Evolutionary conservation across 2,888 invertebrate species (phyloP), one percentile per base, ranked within the genome.

Genomic region (Cephonodes hylas): DNA sequence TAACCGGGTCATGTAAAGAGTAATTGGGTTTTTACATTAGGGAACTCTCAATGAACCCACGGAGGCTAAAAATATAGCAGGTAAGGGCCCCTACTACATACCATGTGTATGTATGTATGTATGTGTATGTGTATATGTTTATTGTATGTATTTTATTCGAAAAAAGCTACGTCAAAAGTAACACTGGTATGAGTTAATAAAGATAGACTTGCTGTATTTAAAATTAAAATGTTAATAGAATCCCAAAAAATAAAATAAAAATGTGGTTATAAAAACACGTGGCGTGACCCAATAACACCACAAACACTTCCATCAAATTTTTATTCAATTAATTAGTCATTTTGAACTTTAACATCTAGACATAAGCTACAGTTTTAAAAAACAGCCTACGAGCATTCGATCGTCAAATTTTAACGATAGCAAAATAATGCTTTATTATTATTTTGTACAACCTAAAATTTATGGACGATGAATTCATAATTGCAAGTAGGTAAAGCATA

Each of bases 241-340:
- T 45, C 20, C 45, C 22, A 46, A 22, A 10, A 38, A 38, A 31
- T 31, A 20, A 58, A 6, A 18, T n/a, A n/a, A 44, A 45, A 20
- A 45, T 23, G 15, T 61, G 31, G 57, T 10, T 4, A 31, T n/a
- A 31, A 5, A 31, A 44, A 34, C 15, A 74, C 70, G 69, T 74
- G 69, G 75, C 78, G 71, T 78, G 78, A 79, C 80, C 75, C 71
- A 72, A 76, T 78, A 78, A 77, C 79, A 77, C 64, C 66, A 72
- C 72, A 64, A 72, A 63, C 68, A 64, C 64, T 68, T 68, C 71
- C 67, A 68, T 61, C 60, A 42, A 67, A 63, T 64, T 62, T 61
- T 58, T 20, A 58, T 62, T 59, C 20, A 58, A 58, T 42, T 10
- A 42, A 42, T 44, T 1, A 25, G 3, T 20, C 13, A 44, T 38